Evolutionary conservation across 2,888 invertebrate genomes (phyloP), one percentile per base, ranked within the genome.

Genomic region (Harmothoe impar): DNA sequence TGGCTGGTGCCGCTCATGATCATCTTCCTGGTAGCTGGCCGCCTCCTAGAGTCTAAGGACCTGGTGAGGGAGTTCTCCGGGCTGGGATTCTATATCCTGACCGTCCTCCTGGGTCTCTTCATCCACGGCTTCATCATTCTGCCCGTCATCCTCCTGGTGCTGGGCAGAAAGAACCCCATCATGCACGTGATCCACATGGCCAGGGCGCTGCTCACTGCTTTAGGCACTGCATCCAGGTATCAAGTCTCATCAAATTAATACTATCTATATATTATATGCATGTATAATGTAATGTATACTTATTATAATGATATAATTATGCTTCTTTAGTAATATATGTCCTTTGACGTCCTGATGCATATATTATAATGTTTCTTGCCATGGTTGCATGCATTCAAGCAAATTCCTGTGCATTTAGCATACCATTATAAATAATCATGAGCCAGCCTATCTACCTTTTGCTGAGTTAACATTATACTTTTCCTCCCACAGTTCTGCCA

Each of bases 141-240:
- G 97, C 98, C 98, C 96, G 96, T 97, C 89, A 97, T 98, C 94
- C 98, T 98, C 96, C 97, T 98, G 96, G 94, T 97, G 91, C 97
- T 98, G 95, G 96, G 98, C 91, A 96, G 97, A 94, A 97, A 97
- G 96, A 98, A 98, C 96, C 98, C 98, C 10, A 98, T 97, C 96
- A 97, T 97, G 95, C 98, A 98, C 96, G 98, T 98, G 96, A 97
- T 97, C 96, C 97, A 97, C 91, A 97, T 98, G 92, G 97, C 98
- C 88, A 97, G 98, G 94, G 97, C 98, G 89, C 97, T 98, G 96
- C 97, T 98, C 91, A 98, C 98, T 89, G 98, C 98, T 81, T 97
- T 98, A 95, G 98, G 98, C 93, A 98, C 98, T 93, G 98, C 98
- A 93, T 98, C 98, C 94, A 98, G 98, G 98, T 98, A 90, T n/a